Conservation (phyloP, 2,888 invertebrate genomes). For the Cephus rjabovi region DNA sequence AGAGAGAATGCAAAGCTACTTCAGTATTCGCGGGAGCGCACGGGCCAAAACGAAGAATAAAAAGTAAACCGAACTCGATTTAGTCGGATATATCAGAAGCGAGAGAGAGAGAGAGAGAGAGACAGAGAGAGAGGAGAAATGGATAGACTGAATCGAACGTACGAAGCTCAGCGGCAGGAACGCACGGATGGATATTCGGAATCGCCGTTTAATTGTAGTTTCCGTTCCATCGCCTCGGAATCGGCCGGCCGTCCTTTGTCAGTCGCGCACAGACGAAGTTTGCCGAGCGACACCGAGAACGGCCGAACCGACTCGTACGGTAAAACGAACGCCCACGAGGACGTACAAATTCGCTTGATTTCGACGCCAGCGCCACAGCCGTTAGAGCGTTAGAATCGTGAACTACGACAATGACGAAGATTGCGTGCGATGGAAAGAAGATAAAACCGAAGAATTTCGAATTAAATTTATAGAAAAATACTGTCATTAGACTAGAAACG, state of each 20-base stretch:
- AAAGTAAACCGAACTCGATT: no score
- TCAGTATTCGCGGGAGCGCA: no score
- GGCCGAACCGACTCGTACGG: not conserved
- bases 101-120: not conserved
- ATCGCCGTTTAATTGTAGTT: constrained; percentile 42
- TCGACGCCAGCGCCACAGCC: no score
- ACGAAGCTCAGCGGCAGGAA: not conserved
- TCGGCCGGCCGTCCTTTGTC: constrained; percentile 30
- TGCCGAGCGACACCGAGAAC: constrained; percentile 6
- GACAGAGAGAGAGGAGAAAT: not conserved
- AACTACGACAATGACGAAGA: no score
- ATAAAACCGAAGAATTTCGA: no score
- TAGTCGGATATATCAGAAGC: not conserved
- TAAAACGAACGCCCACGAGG: no score
- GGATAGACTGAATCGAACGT: not conserved
- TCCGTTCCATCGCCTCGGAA: constrained; percentile 37
- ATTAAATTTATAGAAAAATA: no score
- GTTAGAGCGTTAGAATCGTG: no score
- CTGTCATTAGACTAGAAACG: rapidly evolving
- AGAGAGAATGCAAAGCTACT: no score
- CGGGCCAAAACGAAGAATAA: no score
- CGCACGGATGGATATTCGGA: constrained; percentile 37
- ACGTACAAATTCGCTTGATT: no score
- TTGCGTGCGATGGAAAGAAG: no score
- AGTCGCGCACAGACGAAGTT: not conserved